Conservation (phyloP, 2,797 vertebrate genomes). For the Sebastes wilsoni region DNA sequence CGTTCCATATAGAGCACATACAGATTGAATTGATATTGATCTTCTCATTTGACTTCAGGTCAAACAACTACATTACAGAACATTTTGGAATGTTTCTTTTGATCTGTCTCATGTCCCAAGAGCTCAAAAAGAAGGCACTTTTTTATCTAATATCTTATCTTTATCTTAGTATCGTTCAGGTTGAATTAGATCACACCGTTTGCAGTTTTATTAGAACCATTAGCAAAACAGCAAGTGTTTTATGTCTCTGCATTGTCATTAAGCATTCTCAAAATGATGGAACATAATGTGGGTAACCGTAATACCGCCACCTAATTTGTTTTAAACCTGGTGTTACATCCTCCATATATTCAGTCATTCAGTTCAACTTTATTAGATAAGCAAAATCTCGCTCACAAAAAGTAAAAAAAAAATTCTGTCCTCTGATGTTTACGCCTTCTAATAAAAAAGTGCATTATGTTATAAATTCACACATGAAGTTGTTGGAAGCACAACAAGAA, state of each 20-base stretch:
- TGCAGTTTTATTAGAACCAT: background rate
- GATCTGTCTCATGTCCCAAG: background rate
- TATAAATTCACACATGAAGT: background rate
- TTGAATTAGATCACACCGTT: background rate
- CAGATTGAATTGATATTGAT: slow-evolving; percentile 19
- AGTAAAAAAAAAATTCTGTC: background rate
- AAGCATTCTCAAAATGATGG: background rate
- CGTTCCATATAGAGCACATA: background rate
- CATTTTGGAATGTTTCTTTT: background rate
- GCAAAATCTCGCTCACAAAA: background rate
- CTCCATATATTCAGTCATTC: background rate
- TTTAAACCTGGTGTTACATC: background rate
- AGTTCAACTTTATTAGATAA: background rate
- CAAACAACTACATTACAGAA: background rate
- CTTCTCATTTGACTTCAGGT: background rate
- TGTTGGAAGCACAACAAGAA: background rate
- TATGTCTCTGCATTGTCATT: background rate
- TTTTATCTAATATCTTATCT: background rate
- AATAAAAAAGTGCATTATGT: slow-evolving; percentile 8
- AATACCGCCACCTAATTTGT: background rate
- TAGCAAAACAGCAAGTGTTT: background rate
- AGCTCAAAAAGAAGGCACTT: background rate
- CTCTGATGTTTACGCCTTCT: background rate
- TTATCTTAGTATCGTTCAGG: background rate
- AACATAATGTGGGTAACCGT: background rate